These are phyloP conservation scores for Saguinus oedipus DNA, from an alignment of 2,797 vertebrate genomes.

Conservation along the genomic window DNA sequence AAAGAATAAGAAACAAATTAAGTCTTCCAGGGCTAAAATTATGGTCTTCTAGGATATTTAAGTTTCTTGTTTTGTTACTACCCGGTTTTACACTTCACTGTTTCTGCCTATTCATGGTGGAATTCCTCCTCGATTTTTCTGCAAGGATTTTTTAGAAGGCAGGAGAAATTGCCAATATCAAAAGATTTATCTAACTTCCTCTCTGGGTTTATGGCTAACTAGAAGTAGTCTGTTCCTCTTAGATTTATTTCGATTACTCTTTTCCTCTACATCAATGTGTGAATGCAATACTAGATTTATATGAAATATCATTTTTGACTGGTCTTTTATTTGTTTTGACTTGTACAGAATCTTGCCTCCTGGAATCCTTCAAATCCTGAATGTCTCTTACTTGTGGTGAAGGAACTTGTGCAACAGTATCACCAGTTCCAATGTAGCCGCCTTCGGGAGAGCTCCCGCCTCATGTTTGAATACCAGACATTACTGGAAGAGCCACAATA, in stretches of 20 bases:
- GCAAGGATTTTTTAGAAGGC: constrained; percentile 13
- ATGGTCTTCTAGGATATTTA: constrained; percentile 38
- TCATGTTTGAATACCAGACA: constrained; percentile 98
- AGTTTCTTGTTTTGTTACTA: neutral
- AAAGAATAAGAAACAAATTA: constrained; percentile 52
- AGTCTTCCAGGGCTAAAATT: constrained; percentile 48
- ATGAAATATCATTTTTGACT: constrained; percentile 32
- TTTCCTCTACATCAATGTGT: neutral
- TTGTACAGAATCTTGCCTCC: constrained; percentile 91
- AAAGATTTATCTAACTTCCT: neutral
- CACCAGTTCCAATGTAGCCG: constrained; percentile 96
- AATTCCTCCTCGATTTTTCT: constrained; percentile 34
- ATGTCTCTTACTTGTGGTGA: constrained; percentile 95
- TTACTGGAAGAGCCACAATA: constrained; percentile 95
- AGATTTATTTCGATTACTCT: neutral
- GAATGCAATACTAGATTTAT: neutral
- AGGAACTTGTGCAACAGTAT: constrained; percentile 98
- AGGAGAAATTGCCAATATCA: neutral
- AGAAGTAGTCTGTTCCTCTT: neutral
- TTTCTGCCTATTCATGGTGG: constrained; percentile 7
- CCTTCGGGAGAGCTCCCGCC: constrained; percentile 95
- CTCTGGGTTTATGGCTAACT: neutral
- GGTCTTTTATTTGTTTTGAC: constrained; percentile 42
- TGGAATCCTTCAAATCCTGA: constrained; percentile 95
- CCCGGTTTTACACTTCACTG: neutral